These are phyloP conservation scores for Sycophila sp. DNA, from an alignment of 1,140 invertebrate species.

Conservation along the genomic window DNA sequence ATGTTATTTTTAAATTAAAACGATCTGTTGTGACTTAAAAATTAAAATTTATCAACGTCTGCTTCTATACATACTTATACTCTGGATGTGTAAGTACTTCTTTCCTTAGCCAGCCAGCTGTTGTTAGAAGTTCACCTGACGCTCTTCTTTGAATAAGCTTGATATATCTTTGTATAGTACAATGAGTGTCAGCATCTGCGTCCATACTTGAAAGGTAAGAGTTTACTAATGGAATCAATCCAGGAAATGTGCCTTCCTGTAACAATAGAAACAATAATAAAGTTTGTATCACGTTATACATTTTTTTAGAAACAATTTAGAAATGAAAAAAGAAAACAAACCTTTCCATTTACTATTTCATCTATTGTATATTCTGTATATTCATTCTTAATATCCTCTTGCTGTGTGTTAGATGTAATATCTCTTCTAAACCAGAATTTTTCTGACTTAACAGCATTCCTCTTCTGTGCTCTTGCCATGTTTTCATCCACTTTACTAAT, in stretches of 20 bases:
- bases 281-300: no score
- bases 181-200: conserved; percentile 95
- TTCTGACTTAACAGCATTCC: conserved; percentile 83
- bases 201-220: conserved; percentile 94
- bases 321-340: conserved; percentile 55
- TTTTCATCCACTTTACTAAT: conserved; percentile 99
- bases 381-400: conserved; percentile 59
- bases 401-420: conserved; percentile 69
- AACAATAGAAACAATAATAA: no score
- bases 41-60: conserved; percentile 34
- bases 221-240: conserved; percentile 93
- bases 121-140: conserved; percentile 85
- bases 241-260: conserved; percentile 88
- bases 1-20: conserved; percentile 30
- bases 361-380: conserved; percentile 86
- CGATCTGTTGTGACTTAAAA: not conserved
- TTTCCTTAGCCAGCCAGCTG: conserved; percentile 91
- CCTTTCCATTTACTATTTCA: conserved; percentile 98
- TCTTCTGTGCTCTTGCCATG: conserved; percentile 93
- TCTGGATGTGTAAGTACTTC: conserved; percentile 90
- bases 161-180: conserved; percentile 96
- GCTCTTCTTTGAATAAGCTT: conserved; percentile 92
- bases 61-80: conserved; percentile 78
- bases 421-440: conserved; percentile 94
- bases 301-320: no score